Evolutionary conservation across 2,888 invertebrate genomes (phyloP).

Genomic region (Mythimna pallens): DNA sequence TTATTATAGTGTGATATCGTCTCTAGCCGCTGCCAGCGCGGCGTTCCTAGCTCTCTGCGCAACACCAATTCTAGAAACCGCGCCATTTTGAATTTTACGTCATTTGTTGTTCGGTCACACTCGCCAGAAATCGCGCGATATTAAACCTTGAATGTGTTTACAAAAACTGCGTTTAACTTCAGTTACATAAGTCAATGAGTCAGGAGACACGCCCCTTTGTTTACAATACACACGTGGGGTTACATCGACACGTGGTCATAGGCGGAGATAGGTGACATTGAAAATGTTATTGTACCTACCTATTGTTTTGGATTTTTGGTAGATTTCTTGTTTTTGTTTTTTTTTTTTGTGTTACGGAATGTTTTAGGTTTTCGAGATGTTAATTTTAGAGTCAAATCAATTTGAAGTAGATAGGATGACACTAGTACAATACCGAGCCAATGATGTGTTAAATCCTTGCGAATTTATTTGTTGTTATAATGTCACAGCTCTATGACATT

Average conservation of each 20-base stretch:
- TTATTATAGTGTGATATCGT: no score
- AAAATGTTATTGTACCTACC: conserved; percentile 14
- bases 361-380: neutral
- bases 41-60: neutral
- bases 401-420: neutral
- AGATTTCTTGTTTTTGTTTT: neutral
- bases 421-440: no score
- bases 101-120: conserved; percentile 50
- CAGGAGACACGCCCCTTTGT: conserved; percentile 59
- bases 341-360: neutral
- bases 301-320: conserved; percentile 36
- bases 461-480: no score
- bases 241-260: conserved; percentile 5
- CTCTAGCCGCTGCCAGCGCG: neutral
- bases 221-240: conserved; percentile 45
- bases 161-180: conserved; percentile 51
- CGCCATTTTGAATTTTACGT: conserved; percentile 52
- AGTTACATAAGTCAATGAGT: conserved; percentile 62
- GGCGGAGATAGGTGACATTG: conserved; percentile 49
- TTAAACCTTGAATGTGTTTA: conserved; percentile 64
- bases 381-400: neutral
- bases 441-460: no score
- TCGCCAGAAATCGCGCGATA: conserved; percentile 54
- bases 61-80: neutral
- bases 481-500: no score